These are phyloP conservation scores for Tachystola acroxantha DNA, from an alignment of 2,888 invertebrate genomes.

Conservation along the genomic window DNA sequence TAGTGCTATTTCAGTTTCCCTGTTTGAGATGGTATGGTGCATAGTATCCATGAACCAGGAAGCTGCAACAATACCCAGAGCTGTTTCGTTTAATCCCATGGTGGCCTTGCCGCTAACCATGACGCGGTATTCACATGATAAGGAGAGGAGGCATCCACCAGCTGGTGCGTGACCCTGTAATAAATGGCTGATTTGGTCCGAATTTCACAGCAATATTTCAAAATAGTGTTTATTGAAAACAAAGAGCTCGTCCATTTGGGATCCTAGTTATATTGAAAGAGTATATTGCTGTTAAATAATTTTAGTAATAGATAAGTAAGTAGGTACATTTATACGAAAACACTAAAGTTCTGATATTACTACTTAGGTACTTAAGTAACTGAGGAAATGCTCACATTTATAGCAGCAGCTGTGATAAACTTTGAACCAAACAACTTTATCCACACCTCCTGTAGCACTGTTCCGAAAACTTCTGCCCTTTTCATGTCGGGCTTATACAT, in stretches of 20 bases:
- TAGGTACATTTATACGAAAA: too few relatives aligned
- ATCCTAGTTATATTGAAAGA: too few relatives aligned
- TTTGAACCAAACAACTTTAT: slow-evolving; percentile 84
- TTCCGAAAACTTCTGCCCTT: slow-evolving; percentile 85
- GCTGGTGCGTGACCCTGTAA: slow-evolving; percentile 89
- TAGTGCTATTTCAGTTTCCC: slow-evolving; percentile 86
- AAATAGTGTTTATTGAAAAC: too few relatives aligned
- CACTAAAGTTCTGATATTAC: too few relatives aligned
- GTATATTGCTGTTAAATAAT: too few relatives aligned
- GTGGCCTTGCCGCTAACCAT: slow-evolving; percentile 88
- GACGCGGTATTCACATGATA: slow-evolving; percentile 90
- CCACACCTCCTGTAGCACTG: slow-evolving; percentile 88
- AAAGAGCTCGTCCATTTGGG: too few relatives aligned
- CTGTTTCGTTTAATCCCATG: slow-evolving; percentile 93
- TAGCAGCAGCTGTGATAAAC: slow-evolving; percentile 87
- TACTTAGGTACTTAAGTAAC: too few relatives aligned
- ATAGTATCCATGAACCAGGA: slow-evolving; percentile 83
- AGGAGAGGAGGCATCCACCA: slow-evolving; percentile 88
- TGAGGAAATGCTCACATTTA: slow-evolving; percentile 90
- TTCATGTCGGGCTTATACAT: slow-evolving; percentile 89
- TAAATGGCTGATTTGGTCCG: too few relatives aligned
- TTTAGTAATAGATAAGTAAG: too few relatives aligned
- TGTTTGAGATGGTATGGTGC: slow-evolving; percentile 80
- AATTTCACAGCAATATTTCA: too few relatives aligned
- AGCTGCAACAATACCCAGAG: slow-evolving; percentile 88